A percentile compares a stretch with the other conserved stretches of the same genome.
Conservation (phyloP, 2,888 invertebrate genomes). For the Parasteatoda lunata region DNA sequence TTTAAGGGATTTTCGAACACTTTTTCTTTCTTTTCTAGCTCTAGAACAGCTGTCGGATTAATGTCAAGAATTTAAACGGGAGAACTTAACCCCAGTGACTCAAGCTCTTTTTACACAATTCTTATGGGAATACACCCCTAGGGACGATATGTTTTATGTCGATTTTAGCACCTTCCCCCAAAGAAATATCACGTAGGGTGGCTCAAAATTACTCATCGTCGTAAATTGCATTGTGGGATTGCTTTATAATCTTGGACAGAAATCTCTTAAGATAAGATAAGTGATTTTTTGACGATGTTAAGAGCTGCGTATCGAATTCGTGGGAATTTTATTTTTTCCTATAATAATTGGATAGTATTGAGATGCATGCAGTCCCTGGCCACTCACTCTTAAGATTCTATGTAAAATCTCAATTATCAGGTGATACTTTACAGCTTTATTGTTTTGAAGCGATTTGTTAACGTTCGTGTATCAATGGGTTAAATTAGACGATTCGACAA, state of each 20-base stretch:
- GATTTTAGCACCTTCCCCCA: background rate
- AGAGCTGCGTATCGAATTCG: background rate
- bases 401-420: too few relatives aligned
- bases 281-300: background rate
- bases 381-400: too few relatives aligned
- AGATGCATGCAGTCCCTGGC: too few relatives aligned
- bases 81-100: slow-evolving; percentile 53
- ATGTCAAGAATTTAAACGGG: slow-evolving; percentile 50
- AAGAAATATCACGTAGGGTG: background rate
- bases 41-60: slow-evolving; percentile 62
- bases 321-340: background rate
- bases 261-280: background rate
- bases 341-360: too few relatives aligned
- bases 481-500: too few relatives aligned
- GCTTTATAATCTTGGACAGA: background rate
- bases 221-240: background rate
- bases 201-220: background rate
- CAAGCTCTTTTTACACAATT: background rate
- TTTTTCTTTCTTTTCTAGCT: background rate
- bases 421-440: too few relatives aligned
- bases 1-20: slow-evolving; percentile 51
- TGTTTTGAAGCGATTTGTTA: too few relatives aligned
- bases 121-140: slow-evolving; percentile 28
- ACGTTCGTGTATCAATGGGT: too few relatives aligned
- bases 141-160: slow-evolving; percentile 15